phyloP scores from a whole-genome alignment of 2,888 invertebrate species.

The Drosophila differens region DNA sequence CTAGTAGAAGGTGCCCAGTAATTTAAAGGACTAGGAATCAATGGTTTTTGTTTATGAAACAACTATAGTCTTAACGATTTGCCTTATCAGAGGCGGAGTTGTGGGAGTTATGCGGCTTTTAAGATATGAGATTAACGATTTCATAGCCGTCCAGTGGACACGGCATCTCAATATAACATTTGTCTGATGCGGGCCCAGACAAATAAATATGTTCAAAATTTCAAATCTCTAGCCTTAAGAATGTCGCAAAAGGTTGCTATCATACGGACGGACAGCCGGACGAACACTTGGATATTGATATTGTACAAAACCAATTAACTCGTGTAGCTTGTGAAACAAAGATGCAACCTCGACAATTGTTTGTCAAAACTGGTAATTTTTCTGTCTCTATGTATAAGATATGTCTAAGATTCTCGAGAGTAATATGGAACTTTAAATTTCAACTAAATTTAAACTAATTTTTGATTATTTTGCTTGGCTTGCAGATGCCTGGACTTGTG shows the following conservation, averaged over 20 bases:
- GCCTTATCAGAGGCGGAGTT: background rate
- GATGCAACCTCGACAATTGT: background rate
- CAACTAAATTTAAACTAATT: background rate
- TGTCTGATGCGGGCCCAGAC: no score
- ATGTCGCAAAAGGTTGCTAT: no score
- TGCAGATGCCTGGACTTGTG: slow-evolving; percentile 93
- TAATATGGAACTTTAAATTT: background rate
- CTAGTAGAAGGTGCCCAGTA: no score
- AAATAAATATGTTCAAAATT: no score
- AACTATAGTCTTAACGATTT: no score
- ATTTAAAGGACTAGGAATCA: no score
- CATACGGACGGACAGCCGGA: no score
- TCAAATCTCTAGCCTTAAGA: no score
- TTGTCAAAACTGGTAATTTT: background rate
- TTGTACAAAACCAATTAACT: no score
- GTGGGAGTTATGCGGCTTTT: background rate
- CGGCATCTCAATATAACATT: background rate
- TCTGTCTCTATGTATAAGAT: background rate
- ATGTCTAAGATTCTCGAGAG: background rate
- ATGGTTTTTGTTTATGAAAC: no score
- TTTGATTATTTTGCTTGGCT: slow-evolving; percentile 20
- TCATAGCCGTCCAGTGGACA: background rate
- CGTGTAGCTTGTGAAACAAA: no score
- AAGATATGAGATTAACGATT: background rate
- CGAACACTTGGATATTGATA: no score